Conservation (phyloP, 2,888 invertebrate species). For the Trypoxylon attenuatum region DNA sequence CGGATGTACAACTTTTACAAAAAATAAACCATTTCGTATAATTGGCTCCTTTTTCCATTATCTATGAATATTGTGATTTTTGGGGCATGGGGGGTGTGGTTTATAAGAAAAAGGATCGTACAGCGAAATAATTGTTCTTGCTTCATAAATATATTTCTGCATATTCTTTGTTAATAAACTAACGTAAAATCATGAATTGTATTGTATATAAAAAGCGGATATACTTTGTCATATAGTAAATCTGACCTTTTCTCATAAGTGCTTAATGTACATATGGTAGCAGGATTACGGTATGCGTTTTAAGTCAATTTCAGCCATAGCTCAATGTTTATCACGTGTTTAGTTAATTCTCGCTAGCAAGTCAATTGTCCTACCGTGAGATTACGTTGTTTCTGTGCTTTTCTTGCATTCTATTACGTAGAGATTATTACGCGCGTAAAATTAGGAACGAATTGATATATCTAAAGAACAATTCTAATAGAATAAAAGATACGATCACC, state of each 20-base stretch:
- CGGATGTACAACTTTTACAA: conserved; percentile 60
- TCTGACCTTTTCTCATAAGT: conserved; percentile 26
- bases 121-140: conserved; percentile 22
- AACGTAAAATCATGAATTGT: conserved; percentile 45
- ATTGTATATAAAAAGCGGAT: conserved; percentile 45
- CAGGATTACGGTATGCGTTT: conserved; percentile 1
- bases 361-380: conserved; percentile 13
- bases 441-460: conserved; percentile 21
- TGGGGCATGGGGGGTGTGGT: neutral
- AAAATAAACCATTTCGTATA: conserved; percentile 60
- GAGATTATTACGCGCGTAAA: conserved; percentile 13
- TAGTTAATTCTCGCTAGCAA: conserved; percentile 4
- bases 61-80: neutral
- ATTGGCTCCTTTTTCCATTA: neutral
- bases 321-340: no score
- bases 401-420: no score
- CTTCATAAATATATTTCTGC: conserved; percentile 47
- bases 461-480: no score
- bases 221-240: conserved; percentile 37
- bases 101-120: neutral
- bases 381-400: neutral
- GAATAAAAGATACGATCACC: no score
- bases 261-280: conserved; percentile 31
- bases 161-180: conserved; percentile 31
- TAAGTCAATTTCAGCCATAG: no score